phyloP scores from a whole-genome alignment of 2,113 vertebrate species.

The Myotis brandtii region DNA sequence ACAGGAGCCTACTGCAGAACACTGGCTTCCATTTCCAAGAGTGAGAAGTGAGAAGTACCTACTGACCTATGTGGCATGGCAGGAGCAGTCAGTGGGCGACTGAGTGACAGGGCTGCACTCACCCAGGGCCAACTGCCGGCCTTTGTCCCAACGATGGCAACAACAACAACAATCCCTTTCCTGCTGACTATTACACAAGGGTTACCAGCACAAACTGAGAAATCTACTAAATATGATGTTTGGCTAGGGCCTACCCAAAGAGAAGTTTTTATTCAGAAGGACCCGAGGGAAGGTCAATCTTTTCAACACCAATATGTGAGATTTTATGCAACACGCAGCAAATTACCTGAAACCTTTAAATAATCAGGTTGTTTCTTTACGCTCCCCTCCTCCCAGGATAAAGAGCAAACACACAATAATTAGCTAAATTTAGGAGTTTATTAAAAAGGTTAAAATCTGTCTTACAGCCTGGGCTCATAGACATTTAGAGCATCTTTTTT shows the following conservation, averaged over 20 bases:
- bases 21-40: neutral
- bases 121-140: too few relatives aligned
- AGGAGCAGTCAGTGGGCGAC: rapidly evolving
- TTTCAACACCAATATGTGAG: neutral
- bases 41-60: too few relatives aligned
- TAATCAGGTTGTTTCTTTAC: neutral
- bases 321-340: neutral
- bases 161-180: neutral
- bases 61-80: rapidly evolving
- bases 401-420: neutral
- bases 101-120: rapidly evolving
- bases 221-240: neutral
- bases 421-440: constrained; percentile 1
- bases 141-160: neutral
- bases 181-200: neutral
- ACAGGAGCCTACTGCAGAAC: too few relatives aligned
- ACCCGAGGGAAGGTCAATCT: neutral
- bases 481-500: neutral
- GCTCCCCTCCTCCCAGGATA: too few relatives aligned
- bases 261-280: neutral
- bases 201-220: neutral
- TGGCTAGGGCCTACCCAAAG: neutral
- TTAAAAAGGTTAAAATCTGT: neutral
- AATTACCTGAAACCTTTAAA: neutral
- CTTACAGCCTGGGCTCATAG: neutral